Base-by-base conservation (phyloP, 2,888 invertebrate genomes). In the Diploptera punctata region DNA sequence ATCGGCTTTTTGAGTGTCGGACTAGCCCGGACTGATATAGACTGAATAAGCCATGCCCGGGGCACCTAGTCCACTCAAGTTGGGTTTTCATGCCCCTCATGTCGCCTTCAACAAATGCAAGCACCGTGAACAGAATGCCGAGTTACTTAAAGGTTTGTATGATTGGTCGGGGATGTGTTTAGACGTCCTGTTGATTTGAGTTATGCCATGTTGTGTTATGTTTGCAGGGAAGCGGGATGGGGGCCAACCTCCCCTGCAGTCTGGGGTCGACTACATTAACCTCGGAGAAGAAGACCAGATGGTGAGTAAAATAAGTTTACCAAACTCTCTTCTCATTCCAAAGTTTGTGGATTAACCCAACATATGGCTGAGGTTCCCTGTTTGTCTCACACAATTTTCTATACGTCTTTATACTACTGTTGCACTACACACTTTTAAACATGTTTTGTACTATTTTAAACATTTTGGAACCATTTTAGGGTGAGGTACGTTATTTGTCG, bases 211-310 rank as follows among this genome's bases (percentile, higher is more conserved):
- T n/a, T n/a, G n/a, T n/a, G n/a, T n/a, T n/a, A n/a, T n/a, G n/a
- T 10, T 74, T 74, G 19, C 71, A 73, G 73, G 72, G 21, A 54
- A 52, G 2, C 24, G 49, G 26, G 75, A 74, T 16, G 68, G 61
- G 47, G 69, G 60, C 18, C 68, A 54, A n/a, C 67, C 70, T 29
- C 68, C 67, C 43, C 68, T 73, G 52, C 75, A 77, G 38, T 71
- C 74, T 78, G 82, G 82, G 57, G 82, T 83, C 75, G 83, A 85
- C 75, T 87, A 86, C 77, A 81, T 88, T 77, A 88, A 87, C 79
- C 82, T 83, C 71, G 87, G 86, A 33, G 84, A 86, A 77, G 88
- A 88, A 77, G 88, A 88, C 77, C 87, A 88, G 79, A 88, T 88
- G 88, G 87, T 87, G 80, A 82, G 82, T 77, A 80, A 81, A 82